Evolutionary conservation across 2,888 invertebrate genomes (phyloP).

Genomic region (Micropterix aruncella): DNA sequence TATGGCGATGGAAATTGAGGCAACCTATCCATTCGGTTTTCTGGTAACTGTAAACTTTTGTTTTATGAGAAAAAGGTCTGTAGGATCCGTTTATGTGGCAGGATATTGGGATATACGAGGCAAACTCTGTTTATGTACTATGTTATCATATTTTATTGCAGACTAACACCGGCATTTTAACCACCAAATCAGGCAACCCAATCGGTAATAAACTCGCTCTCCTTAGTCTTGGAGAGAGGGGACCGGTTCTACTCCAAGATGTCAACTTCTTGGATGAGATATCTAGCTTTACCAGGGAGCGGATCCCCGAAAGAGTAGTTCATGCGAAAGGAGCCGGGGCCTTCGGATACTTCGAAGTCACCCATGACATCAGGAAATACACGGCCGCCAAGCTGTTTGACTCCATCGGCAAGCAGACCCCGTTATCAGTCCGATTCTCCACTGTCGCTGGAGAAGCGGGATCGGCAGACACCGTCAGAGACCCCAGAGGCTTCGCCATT

Average conservation of each 20-base stretch:
- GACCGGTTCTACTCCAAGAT: slow-evolving; percentile 82
- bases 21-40: no score
- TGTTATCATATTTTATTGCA: no score
- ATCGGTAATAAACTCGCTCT: slow-evolving; percentile 62
- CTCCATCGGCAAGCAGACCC: slow-evolving; percentile 63
- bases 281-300: slow-evolving; percentile 76
- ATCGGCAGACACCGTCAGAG: slow-evolving; percentile 81
- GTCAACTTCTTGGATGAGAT: slow-evolving; percentile 65
- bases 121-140: no score
- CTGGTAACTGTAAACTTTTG: no score
- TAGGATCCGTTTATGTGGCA: no score
- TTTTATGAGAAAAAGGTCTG: no score
- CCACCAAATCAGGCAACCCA: slow-evolving; percentile 73
- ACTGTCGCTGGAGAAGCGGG: slow-evolving; percentile 85
- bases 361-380: slow-evolving; percentile 72
- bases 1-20: no score
- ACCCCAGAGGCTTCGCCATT: slow-evolving; percentile 85
- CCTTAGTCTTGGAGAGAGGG: slow-evolving; percentile 72
- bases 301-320: slow-evolving; percentile 92
- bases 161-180: slow-evolving; percentile 46
- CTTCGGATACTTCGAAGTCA: slow-evolving; percentile 82
- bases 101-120: no score
- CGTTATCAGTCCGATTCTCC: slow-evolving; percentile 67
- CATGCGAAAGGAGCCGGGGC: slow-evolving; percentile 94
- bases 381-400: slow-evolving; percentile 68